phyloP scores from a whole-genome alignment of 2,113 vertebrate genomes.

The Ornithorhynchus anatinus region DNA sequence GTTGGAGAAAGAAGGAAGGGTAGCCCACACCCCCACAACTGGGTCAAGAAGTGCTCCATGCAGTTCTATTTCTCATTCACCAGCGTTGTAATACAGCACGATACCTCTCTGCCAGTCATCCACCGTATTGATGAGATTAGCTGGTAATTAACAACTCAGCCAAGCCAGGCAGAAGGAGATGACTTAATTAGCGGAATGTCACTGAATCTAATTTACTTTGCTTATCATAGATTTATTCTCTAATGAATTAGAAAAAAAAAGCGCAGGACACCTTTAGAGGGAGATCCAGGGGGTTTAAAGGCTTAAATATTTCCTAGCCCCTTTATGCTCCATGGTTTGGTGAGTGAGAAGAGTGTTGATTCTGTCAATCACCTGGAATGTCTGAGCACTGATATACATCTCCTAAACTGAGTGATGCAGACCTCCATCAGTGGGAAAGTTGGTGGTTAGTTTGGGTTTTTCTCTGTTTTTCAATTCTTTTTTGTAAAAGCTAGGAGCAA shows the following conservation, averaged over 20 bases:
- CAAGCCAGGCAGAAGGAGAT: conserved; percentile 76
- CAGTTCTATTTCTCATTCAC: conserved; percentile 31
- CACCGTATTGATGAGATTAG: conserved; percentile 95
- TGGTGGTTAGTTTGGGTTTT: not conserved
- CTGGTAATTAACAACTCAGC: conserved; percentile 91
- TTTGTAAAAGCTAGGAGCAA: too few species aligned
- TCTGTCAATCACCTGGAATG: not conserved
- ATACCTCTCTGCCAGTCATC: conserved; percentile 59
- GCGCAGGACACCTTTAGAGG: conserved; percentile 67
- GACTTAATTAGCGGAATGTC: conserved; percentile 86
- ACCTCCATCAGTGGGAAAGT: fast-evolving
- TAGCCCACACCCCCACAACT: too few species aligned
- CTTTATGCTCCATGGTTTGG: not conserved
- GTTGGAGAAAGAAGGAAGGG: too few species aligned
- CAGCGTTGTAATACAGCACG: not conserved
- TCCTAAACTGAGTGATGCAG: not conserved
- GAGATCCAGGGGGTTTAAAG: conserved; percentile 60
- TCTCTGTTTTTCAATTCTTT: not conserved
- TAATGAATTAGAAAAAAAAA: conserved; percentile 71
- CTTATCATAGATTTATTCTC: conserved; percentile 78
- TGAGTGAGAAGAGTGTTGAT: not conserved
- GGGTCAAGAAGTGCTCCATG: conserved; percentile 37
- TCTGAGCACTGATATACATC: not conserved
- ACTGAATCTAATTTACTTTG: conserved; percentile 88
- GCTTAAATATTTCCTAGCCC: conserved; percentile 48